Conservation (phyloP, 2,888 invertebrate genomes). For the Leptopterna dolabrata region DNA sequence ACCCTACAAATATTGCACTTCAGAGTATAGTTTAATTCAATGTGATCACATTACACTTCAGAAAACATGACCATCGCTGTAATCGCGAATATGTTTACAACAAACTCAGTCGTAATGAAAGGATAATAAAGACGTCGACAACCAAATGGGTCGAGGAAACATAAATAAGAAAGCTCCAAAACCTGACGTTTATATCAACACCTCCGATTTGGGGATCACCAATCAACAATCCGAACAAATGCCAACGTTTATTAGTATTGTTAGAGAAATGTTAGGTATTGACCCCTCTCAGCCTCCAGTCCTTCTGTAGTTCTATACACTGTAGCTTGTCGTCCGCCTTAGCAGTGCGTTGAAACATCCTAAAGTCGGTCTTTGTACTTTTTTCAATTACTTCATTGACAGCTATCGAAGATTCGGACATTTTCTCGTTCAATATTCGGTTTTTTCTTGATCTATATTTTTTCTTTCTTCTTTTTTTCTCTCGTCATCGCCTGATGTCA, state of each 20-base stretch:
- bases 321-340: not conserved
- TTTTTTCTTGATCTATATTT: not conserved
- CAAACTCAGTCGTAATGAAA: not conserved
- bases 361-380: not conserved
- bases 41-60: not conserved
- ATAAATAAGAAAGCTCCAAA: not conserved
- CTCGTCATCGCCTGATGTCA: no score
- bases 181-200: not conserved
- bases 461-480: no score
- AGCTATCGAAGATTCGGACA: not conserved
- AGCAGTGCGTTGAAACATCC: not conserved
- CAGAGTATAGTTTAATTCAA: no score
- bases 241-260: not conserved
- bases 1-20: no score
- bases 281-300: not conserved
- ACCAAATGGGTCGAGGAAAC: not conserved
- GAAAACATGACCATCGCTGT: not conserved
- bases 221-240: not conserved
- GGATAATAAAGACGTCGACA: not conserved
- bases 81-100: not conserved
- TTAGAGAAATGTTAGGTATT: not conserved
- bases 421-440: not conserved
- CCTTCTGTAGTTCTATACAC: not conserved
- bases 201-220: not conserved
- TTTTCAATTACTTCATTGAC: not conserved